phyloP scores from a whole-genome alignment of 2,113 vertebrate species.

The Steatornis caripensis region DNA sequence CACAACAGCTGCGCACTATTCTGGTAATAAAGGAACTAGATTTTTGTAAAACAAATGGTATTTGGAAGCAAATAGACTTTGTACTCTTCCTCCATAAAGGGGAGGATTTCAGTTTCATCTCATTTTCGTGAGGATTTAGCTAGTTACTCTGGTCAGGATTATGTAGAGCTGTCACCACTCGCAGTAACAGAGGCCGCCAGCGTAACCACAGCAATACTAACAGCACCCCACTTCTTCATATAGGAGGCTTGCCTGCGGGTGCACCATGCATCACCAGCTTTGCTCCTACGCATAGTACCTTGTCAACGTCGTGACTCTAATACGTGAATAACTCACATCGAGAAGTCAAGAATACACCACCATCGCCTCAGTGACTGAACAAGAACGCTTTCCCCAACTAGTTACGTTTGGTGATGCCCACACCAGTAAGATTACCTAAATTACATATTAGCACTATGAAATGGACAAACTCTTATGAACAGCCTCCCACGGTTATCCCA shows the following conservation, averaged over 20 bases:
- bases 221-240: neutral
- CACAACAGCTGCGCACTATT: neutral
- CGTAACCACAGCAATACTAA: neutral
- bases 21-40: neutral
- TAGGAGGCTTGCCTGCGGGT: neutral
- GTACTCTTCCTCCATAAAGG: neutral
- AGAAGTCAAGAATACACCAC: neutral
- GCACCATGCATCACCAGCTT: neutral
- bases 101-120: neutral
- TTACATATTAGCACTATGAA: accelerated
- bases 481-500: neutral
- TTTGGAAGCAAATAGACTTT: neutral
- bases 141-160: neutral
- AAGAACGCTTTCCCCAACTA: neutral
- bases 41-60: neutral
- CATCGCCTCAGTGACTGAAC: neutral
- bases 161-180: neutral
- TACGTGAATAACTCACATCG: accelerated
- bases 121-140: neutral
- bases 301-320: accelerated
- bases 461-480: neutral
- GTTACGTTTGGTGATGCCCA: neutral
- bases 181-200: neutral
- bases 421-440: neutral
- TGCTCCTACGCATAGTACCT: accelerated